phyloP scores from a whole-genome alignment of 1,140 invertebrate species.

The Chironomus tepperi region DNA sequence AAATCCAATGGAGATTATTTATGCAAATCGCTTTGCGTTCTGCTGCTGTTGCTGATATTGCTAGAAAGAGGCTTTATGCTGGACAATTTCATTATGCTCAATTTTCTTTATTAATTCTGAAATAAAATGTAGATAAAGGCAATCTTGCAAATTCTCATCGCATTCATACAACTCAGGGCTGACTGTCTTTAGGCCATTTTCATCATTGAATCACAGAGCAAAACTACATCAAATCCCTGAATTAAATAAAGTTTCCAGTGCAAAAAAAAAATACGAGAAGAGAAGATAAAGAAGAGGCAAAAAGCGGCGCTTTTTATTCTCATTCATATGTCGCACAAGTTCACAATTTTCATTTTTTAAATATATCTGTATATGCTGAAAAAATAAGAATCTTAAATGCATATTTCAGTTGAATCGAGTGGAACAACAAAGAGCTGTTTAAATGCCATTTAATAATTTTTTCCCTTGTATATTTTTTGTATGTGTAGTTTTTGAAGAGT shows the following conservation, averaged over 20 bases:
- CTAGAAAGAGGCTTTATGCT: not conserved
- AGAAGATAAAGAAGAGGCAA: not conserved
- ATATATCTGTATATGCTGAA: not conserved
- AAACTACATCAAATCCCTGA: no score
- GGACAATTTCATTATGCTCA: conserved; percentile 17
- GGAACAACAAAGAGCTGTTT: conserved; percentile 7
- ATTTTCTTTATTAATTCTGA: not conserved
- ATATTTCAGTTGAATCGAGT: conserved; percentile 2
- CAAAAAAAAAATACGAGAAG: not conserved
- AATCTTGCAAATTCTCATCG: not conserved
- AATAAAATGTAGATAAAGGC: not conserved
- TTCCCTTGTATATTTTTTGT: not conserved
- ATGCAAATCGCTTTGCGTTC: conserved; percentile 3
- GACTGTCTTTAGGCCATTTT: not conserved
- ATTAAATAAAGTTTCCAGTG: no score
- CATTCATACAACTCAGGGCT: not conserved
- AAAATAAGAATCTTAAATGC: conserved; percentile 14
- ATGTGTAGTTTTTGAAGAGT: no score
- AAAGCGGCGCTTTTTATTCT: not conserved
- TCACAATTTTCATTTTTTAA: conserved; percentile 15
- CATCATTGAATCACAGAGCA: no score
- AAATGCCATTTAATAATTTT: conserved; percentile 15
- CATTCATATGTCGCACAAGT: conserved; percentile 21
- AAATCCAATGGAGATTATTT: conserved; percentile 13
- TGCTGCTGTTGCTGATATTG: no score